Evolutionary conservation across 2,113 vertebrate genomes (phyloP), one percentile per base, ranked within the genome.

Genomic region (Balaeniceps rex): DNA sequence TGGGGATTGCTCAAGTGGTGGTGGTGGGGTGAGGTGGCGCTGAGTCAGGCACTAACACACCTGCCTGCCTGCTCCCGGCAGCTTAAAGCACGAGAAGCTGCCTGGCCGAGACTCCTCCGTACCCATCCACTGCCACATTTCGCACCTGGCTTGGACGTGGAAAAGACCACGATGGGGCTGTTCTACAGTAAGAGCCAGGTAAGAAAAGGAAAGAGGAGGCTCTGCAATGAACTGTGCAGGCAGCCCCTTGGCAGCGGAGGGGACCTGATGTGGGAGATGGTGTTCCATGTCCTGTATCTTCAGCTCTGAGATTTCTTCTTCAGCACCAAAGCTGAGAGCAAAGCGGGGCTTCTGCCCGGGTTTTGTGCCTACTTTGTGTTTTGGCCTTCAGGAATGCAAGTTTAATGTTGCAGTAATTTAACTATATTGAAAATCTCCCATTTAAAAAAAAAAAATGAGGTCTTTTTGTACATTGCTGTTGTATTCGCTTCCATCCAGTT

Each of bases 21-120:
- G 86, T 28, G 68, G 61, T 11, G 5, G 80, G 87, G 77, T 86
- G 92, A 94, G 98, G 97, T 23, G 29, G 94, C 24, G 6, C 94
- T 98, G 98, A 98, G 96, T 98, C 98, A 98, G 93, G 94, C 77
- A 36, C 91, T 93, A 98, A 94, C 82, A 96, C 87, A 94, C 88
- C 93, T 95, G 57, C 77, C 90, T 94, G 93, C 83, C 58, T 83
- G 83, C 90, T 95, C 69, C 64, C 6, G 44, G 86, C 63, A 38
- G 75, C 87, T 96, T 95, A 96, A 95, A 97, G 91, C 38, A 42
- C 21, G 0, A 55, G 84, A 44, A 93, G 36, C 68, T 93, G 57
- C 68, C 42, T 10, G 38, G 13, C 36, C 0, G 17, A 23, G 38
- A 7, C 57, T 88, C 33, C n/a, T 72, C 4, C 0, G 1, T 19